Evolutionary conservation across 2,113 vertebrate genomes (phyloP).

Genomic region (Psittacus erithacus): DNA sequence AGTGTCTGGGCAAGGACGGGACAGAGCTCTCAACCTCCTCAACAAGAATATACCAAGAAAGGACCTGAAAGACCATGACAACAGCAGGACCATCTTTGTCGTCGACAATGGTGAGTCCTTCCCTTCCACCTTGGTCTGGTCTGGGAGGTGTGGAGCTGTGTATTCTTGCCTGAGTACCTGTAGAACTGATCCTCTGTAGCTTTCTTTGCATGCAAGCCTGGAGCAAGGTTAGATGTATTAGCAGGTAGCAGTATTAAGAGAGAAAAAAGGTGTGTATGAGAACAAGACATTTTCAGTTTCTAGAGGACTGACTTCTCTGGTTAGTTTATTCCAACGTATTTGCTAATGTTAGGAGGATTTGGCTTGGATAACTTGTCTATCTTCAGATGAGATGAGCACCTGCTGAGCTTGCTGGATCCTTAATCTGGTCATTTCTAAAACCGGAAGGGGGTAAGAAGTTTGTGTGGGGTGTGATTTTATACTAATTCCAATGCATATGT

Average conservation of each 20-base stretch:
- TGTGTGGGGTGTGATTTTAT: not conserved
- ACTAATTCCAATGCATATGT: not conserved
- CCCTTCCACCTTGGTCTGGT: not conserved
- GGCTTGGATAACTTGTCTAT: not conserved
- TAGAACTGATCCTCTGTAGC: not conserved
- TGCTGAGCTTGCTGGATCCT: not conserved
- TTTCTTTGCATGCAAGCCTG: not conserved
- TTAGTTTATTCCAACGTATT: not conserved
- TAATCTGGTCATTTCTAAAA: not conserved
- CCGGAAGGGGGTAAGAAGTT: not conserved
- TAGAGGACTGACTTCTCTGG: not conserved
- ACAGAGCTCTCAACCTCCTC: slow-evolving; percentile 93
- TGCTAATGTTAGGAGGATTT: not conserved
- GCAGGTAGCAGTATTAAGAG: not conserved
- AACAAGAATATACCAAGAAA: slow-evolving; percentile 91
- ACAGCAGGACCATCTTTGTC: slow-evolving; percentile 87
- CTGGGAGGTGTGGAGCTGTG: not conserved
- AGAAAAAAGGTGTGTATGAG: not conserved
- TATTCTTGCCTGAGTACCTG: not conserved
- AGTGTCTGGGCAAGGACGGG: slow-evolving; percentile 92
- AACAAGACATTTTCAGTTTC: not conserved
- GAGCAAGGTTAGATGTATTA: not conserved
- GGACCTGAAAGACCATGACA: slow-evolving; percentile 79
- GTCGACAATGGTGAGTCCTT: slow-evolving; percentile 86
- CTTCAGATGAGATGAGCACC: not conserved